phyloP scores from a whole-genome alignment of 1,140 invertebrate genomes.

The Belonocnema kinseyi region DNA sequence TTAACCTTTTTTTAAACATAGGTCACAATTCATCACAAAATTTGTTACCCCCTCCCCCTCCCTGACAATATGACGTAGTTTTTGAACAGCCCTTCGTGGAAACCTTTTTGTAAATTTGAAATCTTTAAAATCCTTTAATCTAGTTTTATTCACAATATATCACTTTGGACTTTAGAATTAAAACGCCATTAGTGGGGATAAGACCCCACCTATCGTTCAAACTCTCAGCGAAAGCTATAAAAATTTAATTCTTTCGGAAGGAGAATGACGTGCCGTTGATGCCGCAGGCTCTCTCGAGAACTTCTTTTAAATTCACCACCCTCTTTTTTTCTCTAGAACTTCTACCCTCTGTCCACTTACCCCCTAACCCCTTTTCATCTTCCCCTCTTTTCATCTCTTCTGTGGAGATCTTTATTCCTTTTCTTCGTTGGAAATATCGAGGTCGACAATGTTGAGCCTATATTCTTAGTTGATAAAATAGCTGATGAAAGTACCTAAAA shows the following conservation, averaged over 20 bases:
- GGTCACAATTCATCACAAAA: too few relatives aligned
- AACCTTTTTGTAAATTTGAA: background rate
- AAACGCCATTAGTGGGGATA: constrained; percentile 47
- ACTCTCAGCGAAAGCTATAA: constrained; percentile 75
- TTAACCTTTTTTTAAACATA: too few relatives aligned
- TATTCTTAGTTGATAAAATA: too few relatives aligned
- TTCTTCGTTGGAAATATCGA: background rate
- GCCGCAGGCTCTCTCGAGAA: constrained; percentile 58
- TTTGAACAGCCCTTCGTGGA: background rate
- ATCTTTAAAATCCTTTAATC: background rate
- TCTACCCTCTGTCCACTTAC: constrained; percentile 38
- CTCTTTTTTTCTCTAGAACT: constrained; percentile 50
- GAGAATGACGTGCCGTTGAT: constrained; percentile 68
- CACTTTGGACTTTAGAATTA: constrained; percentile 55
- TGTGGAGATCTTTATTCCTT: background rate
- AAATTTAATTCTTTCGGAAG: constrained; percentile 73
- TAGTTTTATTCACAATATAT: constrained; percentile 12
- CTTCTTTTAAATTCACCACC: constrained; percentile 61
- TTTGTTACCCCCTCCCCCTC: too few relatives aligned
- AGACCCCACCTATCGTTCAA: constrained; percentile 67
- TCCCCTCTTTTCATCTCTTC: constrained; percentile 13
- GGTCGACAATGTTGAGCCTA: too few relatives aligned
- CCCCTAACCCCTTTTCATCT: constrained; percentile 27
- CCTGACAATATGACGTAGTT: too few relatives aligned
- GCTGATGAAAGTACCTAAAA: too few relatives aligned